These are phyloP conservation scores for Phaonia tiefii DNA, from an alignment of 2,888 invertebrate genomes.

Conservation along the genomic window DNA sequence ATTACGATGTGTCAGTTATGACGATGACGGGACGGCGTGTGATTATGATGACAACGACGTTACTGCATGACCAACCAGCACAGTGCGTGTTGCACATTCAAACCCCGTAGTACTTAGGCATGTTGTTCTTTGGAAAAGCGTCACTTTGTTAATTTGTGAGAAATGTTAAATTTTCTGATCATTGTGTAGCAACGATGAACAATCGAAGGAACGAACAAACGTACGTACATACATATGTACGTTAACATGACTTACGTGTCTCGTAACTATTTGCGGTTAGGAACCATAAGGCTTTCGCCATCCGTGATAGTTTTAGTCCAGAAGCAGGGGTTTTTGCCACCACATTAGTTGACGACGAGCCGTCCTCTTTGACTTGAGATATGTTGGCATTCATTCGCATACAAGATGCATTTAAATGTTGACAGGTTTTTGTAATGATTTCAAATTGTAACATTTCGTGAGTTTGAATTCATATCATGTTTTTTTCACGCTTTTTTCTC, in stretches of 20 bases:
- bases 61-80: constrained; percentile 56
- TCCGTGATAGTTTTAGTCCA: constrained; percentile 12
- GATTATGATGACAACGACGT: constrained; percentile 51
- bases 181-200: constrained; percentile 52
- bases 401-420: constrained; percentile 60
- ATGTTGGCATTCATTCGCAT: constrained; percentile 40
- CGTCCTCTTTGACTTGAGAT: constrained; percentile 30
- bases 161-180: constrained; percentile 63
- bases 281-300: constrained; percentile 59
- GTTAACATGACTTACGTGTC: constrained; percentile 42
- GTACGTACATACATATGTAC: no score
- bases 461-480: constrained; percentile 26
- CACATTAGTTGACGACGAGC: constrained; percentile 13
- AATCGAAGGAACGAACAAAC: no score
- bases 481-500: constrained; percentile 29
- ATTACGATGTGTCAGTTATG: constrained; percentile 60
- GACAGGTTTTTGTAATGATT: constrained; percentile 65
- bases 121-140: constrained; percentile 67
- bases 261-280: constrained; percentile 55
- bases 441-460: constrained; percentile 56
- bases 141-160: constrained; percentile 79
- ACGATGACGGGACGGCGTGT: constrained; percentile 50
- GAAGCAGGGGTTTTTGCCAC: neutral
- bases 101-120: constrained; percentile 29
- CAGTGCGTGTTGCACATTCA: constrained; percentile 58